Base-by-base conservation (phyloP, 2,797 vertebrate genomes). In the Acanthurus lineatus region DNA sequence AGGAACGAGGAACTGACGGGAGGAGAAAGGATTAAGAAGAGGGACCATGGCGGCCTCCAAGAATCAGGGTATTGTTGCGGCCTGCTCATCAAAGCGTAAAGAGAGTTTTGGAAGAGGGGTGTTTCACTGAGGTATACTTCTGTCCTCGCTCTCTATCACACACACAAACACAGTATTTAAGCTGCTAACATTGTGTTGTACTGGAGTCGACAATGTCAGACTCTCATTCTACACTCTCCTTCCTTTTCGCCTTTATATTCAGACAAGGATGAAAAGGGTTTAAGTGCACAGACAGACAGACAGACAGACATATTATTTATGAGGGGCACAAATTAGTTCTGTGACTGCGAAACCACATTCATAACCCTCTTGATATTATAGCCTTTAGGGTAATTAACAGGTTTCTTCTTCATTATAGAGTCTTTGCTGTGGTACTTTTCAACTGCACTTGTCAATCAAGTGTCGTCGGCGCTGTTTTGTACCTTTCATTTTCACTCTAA, bases 61-160 rank as follows among this genome's bases (percentile, higher is more conserved):
- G 92, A 95, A 92, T 91, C 38, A 11, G 60, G 22, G 87, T 83
- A 86, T 95, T 94, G 90, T 94, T 93, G 85, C 10, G 42, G 81
- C 68, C 59, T 77, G 86, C 83, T 92, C 88, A 89, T 94, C 89
- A 93, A 93, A 92, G 92, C 75, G 25, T 87, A 83, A 86, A 87
- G 76, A 75, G 80, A 71, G 69, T 69, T 83, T 81, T 74, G 81
- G 90, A 76, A 66, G 77, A 77, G 48, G 70, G 47, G 52, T 59
- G 49, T 75, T 47, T 82, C 40, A 71, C 49, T 67, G 70, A 76
- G 72, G 56, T 62, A 60, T 20, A 72, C 8, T 81, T 51, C 65
- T 74, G 59, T 76, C 62, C 79, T 73, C 20, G 2, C 47, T 73
- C 52, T 63, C 62, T 53, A 15, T 32, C 40, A 40, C 62, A 76